A percentile compares a stretch with the other conserved stretches of the same genome.
Evolutionary conservation across 2,113 vertebrate genomes (phyloP).

Genomic region (Dolichallabes microphthalmus): DNA sequence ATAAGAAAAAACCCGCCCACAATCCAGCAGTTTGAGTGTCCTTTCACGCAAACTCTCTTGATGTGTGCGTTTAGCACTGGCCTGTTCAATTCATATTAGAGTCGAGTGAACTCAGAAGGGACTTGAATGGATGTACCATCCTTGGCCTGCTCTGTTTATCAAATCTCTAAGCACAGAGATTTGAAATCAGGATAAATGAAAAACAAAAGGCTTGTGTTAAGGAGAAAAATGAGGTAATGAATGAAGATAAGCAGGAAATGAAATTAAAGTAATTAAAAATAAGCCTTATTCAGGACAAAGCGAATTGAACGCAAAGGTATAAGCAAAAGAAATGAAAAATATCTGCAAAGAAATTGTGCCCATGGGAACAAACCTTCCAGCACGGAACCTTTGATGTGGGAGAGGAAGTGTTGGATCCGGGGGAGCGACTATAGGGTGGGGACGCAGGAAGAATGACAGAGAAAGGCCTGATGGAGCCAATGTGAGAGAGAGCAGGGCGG

Average conservation of each 20-base stretch:
- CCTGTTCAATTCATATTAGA: slow-evolving; percentile 18
- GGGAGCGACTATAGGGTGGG: slow-evolving; percentile 75
- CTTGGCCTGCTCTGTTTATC: slow-evolving; percentile 56
- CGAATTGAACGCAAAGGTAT: slow-evolving; percentile 40
- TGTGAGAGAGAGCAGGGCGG: slow-evolving; percentile 77
- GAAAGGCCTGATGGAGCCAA: slow-evolving; percentile 76
- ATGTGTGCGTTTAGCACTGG: slow-evolving; percentile 41
- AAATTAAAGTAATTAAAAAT: slow-evolving; percentile 46
- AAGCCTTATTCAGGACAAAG: slow-evolving; percentile 33
- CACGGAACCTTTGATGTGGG: slow-evolving; percentile 80
- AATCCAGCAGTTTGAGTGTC: slow-evolving; percentile 71
- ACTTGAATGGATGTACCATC: slow-evolving; percentile 33
- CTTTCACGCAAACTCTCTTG: slow-evolving; percentile 38
- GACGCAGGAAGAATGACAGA: slow-evolving; percentile 80
- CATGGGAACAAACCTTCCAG: slow-evolving; percentile 80
- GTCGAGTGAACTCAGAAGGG: slow-evolving; percentile 11
- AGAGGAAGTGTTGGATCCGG: slow-evolving; percentile 76
- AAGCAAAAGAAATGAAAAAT: slow-evolving; percentile 52
- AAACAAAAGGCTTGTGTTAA: slow-evolving; percentile 44
- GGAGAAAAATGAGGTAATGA: slow-evolving; percentile 63
- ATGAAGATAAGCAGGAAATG: slow-evolving; percentile 60
- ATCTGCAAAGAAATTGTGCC: slow-evolving; percentile 61
- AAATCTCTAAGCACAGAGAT: slow-evolving; percentile 58
- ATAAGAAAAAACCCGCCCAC: slow-evolving; percentile 56
- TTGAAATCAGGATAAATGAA: slow-evolving; percentile 56